Percentiles rank a stretch among this genome's conserved stretches.
These are phyloP conservation scores for Haliclona indistincta DNA, from an alignment of 37 sponge, comb jelly and placozoan genomes.

Conservation along the genomic window DNA sequence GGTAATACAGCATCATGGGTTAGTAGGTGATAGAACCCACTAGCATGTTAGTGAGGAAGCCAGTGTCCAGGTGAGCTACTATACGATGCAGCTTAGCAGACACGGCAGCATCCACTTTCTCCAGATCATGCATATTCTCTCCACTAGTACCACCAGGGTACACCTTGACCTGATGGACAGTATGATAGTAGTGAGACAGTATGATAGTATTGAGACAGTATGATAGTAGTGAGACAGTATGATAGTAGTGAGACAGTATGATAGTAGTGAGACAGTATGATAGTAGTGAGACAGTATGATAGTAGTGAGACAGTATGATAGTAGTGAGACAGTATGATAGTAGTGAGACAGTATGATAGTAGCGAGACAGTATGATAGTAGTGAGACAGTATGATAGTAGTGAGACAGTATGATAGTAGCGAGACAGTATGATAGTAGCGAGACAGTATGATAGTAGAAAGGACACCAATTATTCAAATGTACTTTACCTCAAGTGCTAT, in stretches of 20 bases:
- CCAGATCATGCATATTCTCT: constrained; percentile 23
- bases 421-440: too few relatives aligned
- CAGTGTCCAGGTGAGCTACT: constrained; percentile 18
- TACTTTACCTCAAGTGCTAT: constrained; percentile 25
- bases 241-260: background rate
- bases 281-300: background rate
- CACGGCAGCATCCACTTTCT: constrained; percentile 34
- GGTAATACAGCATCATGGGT: background rate
- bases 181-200: background rate
- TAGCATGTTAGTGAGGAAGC: constrained; percentile 37
- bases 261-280: too few relatives aligned
- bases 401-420: too few relatives aligned
- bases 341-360: background rate
- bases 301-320: too few relatives aligned
- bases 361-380: too few relatives aligned
- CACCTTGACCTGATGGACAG: background rate
- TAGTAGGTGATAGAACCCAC: constrained; percentile 6
- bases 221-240: background rate
- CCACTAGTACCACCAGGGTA: background rate
- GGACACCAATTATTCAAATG: too few relatives aligned
- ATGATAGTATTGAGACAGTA: too few relatives aligned
- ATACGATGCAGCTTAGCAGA: constrained; percentile 28
- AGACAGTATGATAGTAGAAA: background rate
- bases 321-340: background rate
- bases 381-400: background rate